phyloP scores from a whole-genome alignment of 2,113 vertebrate species.

The Chloropsis hardwickii region DNA sequence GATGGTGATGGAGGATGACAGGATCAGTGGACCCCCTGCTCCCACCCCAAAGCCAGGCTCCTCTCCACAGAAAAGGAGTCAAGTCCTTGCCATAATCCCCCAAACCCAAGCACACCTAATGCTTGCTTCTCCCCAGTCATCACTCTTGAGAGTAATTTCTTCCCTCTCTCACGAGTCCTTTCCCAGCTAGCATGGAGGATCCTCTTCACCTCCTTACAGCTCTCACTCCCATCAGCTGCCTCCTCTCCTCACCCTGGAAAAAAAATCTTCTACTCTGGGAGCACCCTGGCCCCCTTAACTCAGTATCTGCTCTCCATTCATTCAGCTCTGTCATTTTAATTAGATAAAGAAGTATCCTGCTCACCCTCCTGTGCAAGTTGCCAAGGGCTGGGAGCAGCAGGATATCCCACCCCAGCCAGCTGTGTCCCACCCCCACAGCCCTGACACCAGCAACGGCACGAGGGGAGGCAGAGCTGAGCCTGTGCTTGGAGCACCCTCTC shows the following conservation, averaged over 20 bases:
- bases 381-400: background rate
- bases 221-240: fast-evolving
- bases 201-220: background rate
- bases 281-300: background rate
- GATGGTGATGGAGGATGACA: background rate
- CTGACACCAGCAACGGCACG: fast-evolving
- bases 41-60: background rate
- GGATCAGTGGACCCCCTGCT: background rate
- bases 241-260: background rate
- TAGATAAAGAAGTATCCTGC: background rate
- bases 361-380: fast-evolving
- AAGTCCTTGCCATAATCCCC: background rate
- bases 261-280: background rate
- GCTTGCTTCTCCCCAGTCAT: background rate
- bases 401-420: background rate
- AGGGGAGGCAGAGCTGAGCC: background rate
- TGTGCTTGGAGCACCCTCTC: background rate
- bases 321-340: background rate
- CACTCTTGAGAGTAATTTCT: background rate
- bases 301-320: background rate
- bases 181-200: background rate
- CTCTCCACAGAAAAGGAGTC: background rate
- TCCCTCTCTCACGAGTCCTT: background rate
- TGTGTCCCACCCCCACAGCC: background rate
- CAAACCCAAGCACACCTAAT: background rate